These are phyloP conservation scores for Polymixis flavicincta DNA, from an alignment of 2,888 invertebrate genomes.

Conservation along the genomic window DNA sequence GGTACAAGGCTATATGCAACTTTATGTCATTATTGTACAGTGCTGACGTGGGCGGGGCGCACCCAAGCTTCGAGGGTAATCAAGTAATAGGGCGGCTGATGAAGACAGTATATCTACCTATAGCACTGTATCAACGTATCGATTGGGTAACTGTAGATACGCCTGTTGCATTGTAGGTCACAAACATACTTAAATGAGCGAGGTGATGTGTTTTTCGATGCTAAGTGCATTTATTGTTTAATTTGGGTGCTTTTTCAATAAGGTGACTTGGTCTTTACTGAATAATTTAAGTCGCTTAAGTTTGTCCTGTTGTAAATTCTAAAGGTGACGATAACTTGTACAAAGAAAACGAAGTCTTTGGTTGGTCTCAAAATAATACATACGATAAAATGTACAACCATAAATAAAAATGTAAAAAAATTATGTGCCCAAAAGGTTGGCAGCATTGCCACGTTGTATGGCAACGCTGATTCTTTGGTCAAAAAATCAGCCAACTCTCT, in stretches of 20 bases:
- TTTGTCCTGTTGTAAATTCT: not conserved
- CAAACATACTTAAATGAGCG: not conserved
- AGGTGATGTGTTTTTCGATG: not conserved
- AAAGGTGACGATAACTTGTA: not conserved
- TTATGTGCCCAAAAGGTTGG: too few species aligned
- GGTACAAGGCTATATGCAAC: constrained; percentile 48
- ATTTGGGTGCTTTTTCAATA: not conserved
- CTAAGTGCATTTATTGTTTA: not conserved
- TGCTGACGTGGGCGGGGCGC: constrained; percentile 56
- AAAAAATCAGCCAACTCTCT: too few species aligned
- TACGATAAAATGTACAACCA: too few species aligned
- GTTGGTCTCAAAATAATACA: not conserved
- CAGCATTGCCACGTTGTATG: too few species aligned
- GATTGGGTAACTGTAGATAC: constrained; percentile 14
- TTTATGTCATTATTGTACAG: constrained; percentile 43
- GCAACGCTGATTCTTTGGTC: too few species aligned
- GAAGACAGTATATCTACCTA: constrained; percentile 49
- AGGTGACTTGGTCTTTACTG: not conserved
- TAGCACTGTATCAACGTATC: constrained; percentile 21
- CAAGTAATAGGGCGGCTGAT: constrained; percentile 67
- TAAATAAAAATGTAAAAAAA: too few species aligned
- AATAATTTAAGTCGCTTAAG: too few species aligned
- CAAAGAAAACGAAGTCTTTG: not conserved
- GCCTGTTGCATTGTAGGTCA: constrained; percentile 30
- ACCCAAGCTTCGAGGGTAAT: constrained; percentile 60